phyloP scores from a whole-genome alignment of 2,888 invertebrate genomes.

The Acanthosepion pharaonis region DNA sequence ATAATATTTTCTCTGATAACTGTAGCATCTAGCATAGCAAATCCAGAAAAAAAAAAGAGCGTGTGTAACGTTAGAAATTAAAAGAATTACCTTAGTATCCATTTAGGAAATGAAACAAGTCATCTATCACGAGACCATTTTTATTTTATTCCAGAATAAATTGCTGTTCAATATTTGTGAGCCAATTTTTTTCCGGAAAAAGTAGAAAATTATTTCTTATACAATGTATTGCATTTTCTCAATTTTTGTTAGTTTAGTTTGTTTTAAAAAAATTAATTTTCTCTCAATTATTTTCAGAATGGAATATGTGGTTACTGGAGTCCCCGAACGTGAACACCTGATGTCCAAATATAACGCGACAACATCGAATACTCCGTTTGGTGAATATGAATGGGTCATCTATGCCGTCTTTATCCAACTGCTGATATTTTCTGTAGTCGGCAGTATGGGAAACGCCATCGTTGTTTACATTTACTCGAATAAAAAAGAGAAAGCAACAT shows the following conservation, averaged over 20 bases:
- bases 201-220: background rate
- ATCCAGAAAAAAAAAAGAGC: too few species aligned
- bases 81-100: too few species aligned
- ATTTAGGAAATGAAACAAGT: too few species aligned
- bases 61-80: too few species aligned
- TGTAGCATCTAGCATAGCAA: too few species aligned
- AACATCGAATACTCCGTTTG: background rate
- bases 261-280: background rate
- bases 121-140: too few species aligned
- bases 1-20: too few species aligned
- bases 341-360: background rate
- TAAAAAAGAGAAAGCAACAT: constrained; percentile 63
- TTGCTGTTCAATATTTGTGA: too few species aligned
- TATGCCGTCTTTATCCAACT: constrained; percentile 60
- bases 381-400: constrained; percentile 49
- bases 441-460: constrained; percentile 65
- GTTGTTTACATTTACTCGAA: constrained; percentile 66
- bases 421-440: constrained; percentile 58
- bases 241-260: background rate
- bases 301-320: constrained; percentile 34
- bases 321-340: background rate
- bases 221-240: background rate
- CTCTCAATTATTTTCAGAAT: constrained; percentile 20
- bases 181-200: too few species aligned
- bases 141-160: too few species aligned